Conservation (phyloP, 2,113 vertebrate genomes). For the Brachyistius frenatus region DNA sequence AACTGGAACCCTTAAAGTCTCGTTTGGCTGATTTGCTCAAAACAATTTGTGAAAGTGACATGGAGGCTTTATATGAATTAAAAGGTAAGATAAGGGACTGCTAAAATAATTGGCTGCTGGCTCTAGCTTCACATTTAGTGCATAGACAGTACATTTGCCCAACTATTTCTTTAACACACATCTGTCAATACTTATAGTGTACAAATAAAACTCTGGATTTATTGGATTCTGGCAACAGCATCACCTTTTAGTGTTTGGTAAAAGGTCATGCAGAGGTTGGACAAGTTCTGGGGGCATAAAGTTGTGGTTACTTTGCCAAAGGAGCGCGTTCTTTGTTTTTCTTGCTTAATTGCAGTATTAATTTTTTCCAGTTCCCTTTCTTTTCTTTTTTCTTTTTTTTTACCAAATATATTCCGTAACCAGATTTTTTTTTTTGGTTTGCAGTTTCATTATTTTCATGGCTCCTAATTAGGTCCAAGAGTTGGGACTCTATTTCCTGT, state of each 20-base stretch:
- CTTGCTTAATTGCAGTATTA: slow-evolving; percentile 33
- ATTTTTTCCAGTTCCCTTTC: too few relatives aligned
- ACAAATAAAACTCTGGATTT: slow-evolving; percentile 8
- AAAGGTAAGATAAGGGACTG: neutral
- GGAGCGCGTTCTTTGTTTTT: slow-evolving; percentile 44
- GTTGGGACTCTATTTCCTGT: slow-evolving; percentile 45
- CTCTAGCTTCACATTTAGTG: neutral
- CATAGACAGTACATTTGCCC: neutral
- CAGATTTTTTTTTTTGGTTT: neutral
- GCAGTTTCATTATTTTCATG: slow-evolving; percentile 44
- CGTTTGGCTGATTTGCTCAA: neutral
- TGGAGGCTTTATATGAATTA: neutral
- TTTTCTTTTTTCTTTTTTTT: too few relatives aligned
- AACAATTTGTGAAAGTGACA: neutral
- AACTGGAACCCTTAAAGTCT: neutral
- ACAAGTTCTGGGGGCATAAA: slow-evolving; percentile 43
- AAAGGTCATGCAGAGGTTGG: slow-evolving; percentile 42
- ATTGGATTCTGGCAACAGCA: slow-evolving; percentile 24
- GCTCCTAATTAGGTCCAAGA: neutral
- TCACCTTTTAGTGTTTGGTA: slow-evolving; percentile 3
- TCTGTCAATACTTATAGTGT: neutral
- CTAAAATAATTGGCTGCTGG: neutral
- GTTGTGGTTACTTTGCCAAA: slow-evolving; percentile 30
- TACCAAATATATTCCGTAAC: too few relatives aligned
- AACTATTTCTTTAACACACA: neutral